Evolutionary conservation across 2,113 vertebrate genomes (phyloP).

Genomic region (Neodon shergylaensis): DNA sequence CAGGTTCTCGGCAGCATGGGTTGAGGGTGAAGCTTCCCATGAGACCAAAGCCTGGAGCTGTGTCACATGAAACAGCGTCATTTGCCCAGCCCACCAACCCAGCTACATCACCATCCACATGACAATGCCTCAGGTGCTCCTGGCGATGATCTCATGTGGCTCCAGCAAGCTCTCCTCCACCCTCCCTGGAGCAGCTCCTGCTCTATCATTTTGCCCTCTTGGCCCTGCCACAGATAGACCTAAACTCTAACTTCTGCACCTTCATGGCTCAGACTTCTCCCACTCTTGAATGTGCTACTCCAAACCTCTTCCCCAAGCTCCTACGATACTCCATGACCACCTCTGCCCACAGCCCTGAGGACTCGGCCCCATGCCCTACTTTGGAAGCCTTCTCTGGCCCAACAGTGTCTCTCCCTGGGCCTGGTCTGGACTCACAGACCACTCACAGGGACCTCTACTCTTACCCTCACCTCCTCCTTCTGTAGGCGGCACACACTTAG

Average conservation of each 20-base stretch:
- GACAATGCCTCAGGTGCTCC: not conserved
- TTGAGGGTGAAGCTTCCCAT: not conserved
- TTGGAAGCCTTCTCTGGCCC: not conserved
- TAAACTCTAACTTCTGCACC: rapidly evolving
- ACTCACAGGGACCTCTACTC: not conserved
- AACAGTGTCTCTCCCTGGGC: not conserved
- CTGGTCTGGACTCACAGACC: rapidly evolving
- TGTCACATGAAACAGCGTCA: not conserved
- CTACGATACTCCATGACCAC: not conserved
- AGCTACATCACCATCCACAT: not conserved
- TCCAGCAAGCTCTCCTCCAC: not conserved
- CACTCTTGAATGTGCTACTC: not conserved
- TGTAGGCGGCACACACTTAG: not conserved
- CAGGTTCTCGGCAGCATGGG: rapidly evolving
- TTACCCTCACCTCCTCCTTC: rapidly evolving
- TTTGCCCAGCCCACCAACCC: not conserved
- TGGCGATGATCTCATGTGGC: not conserved
- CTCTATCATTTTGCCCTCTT: not conserved
- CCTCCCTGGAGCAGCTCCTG: not conserved
- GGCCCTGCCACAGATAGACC: rapidly evolving
- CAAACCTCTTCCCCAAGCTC: not conserved
- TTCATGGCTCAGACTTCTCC: not conserved
- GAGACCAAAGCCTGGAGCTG: not conserved
- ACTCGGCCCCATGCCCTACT: not conserved
- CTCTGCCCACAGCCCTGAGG: not conserved